A percentile compares a stretch with the other conserved stretches of the same genome.
These are phyloP conservation scores for Caloenas nicobarica DNA, from an alignment of 2,113 vertebrate species.

Conservation along the genomic window DNA sequence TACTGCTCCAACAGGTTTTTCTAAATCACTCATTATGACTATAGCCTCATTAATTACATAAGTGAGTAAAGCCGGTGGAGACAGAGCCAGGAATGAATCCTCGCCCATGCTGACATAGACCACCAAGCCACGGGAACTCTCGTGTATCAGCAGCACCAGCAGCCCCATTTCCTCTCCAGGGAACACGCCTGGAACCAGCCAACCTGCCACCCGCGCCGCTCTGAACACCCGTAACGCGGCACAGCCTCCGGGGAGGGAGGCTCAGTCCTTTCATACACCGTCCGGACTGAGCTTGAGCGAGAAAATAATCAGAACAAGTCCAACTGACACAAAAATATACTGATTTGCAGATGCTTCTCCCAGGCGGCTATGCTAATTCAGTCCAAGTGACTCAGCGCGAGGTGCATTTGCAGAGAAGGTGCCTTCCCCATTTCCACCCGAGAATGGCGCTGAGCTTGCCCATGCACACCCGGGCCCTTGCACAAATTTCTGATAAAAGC, in stretches of 20 bases:
- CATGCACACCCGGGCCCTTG: accelerated
- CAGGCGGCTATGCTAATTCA: accelerated
- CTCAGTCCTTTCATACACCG: neutral
- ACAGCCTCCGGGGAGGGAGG: neutral
- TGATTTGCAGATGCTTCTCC: neutral
- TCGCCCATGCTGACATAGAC: accelerated
- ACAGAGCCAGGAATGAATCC: neutral
- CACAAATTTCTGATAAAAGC: neutral
- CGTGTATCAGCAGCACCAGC: neutral
- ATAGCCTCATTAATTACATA: neutral
- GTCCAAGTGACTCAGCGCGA: accelerated
- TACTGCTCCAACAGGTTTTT: neutral
- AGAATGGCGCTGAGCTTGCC: neutral
- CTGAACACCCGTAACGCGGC: no score
- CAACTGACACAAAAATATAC: neutral
- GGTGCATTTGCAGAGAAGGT: accelerated
- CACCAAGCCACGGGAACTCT: neutral
- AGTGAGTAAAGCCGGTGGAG: neutral
- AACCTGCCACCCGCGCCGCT: no score
- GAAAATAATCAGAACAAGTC: neutral
- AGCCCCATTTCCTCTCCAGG: neutral
- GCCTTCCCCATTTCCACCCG: accelerated
- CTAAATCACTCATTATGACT: neutral
- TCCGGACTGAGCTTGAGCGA: neutral
- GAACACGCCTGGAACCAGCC: no score